Percentiles rank a stretch among this genome's conserved stretches.
These are phyloP conservation scores for Furcifer pardalis DNA, from an alignment of 2,797 vertebrate genomes.

Conservation along the genomic window DNA sequence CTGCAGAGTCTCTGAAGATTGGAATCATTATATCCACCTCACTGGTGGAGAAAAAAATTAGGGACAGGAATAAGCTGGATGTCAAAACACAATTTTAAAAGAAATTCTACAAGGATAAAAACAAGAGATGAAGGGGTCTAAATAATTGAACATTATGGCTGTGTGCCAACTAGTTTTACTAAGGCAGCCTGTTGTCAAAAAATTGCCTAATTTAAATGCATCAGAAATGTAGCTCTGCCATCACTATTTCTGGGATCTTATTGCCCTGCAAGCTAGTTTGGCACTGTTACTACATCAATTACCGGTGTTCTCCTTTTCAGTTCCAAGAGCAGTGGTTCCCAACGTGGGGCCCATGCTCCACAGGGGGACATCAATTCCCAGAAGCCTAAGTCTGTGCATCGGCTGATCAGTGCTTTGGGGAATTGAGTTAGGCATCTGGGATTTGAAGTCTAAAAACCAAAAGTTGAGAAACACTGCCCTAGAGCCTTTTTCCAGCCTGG, in stretches of 20 bases:
- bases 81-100: not conserved
- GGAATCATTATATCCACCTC: not conserved
- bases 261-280: not conserved
- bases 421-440: no score
- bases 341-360: no score
- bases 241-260: not conserved
- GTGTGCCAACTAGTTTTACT: not conserved
- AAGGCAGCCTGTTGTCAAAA: not conserved
- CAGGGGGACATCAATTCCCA: no score
- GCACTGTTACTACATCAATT: not conserved
- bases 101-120: constrained; percentile 8
- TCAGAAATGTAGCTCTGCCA: not conserved
- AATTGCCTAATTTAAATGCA: not conserved
- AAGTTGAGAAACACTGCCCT: no score
- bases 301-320: not conserved
- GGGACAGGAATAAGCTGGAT: not conserved
- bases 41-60: not conserved
- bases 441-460: no score
- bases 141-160: not conserved
- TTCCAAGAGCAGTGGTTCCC: no score
- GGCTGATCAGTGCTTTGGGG: no score
- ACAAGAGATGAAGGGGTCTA: not conserved
- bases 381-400: no score
- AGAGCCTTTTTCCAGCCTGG: not conserved
- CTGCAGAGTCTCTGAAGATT: not conserved